phyloP scores from a whole-genome alignment of 2,888 invertebrate genomes.

The Malacosoma neustria region DNA sequence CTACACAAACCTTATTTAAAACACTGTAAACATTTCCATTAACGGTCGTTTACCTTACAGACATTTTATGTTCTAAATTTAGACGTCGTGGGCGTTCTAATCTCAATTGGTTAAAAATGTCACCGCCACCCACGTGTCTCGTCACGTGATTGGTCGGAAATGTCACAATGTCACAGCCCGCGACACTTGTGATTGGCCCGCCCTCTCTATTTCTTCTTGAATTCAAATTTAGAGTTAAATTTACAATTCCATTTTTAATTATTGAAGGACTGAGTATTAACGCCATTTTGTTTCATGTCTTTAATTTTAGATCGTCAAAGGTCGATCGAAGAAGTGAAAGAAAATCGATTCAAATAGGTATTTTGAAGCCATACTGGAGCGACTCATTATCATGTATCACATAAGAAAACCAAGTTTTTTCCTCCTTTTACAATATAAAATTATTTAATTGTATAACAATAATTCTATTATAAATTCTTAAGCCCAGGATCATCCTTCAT shows the following conservation, averaged over 20 bases:
- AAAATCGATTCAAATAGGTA: too few species aligned
- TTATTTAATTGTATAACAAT: too few species aligned
- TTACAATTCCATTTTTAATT: conserved; percentile 11
- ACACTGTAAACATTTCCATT: not conserved
- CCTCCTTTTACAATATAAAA: too few species aligned
- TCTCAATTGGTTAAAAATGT: conserved; percentile 53
- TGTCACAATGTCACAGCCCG: conserved; percentile 65
- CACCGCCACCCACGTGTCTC: conserved; percentile 41
- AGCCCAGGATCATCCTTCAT: too few species aligned
- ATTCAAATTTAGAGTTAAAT: conserved; percentile 16
- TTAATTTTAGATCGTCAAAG: too few species aligned
- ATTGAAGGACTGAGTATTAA: conserved; percentile 2
- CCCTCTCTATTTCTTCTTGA: conserved; percentile 23
- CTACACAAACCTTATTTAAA: too few species aligned
- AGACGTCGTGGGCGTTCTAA: conserved; percentile 36
- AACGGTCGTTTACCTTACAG: not conserved
- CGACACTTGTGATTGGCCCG: conserved; percentile 61
- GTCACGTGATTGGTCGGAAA: conserved; percentile 48
- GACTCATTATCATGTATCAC: too few species aligned
- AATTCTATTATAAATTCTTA: too few species aligned
- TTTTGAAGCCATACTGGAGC: too few species aligned
- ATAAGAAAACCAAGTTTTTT: too few species aligned
- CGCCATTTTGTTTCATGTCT: too few species aligned
- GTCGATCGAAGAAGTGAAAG: too few species aligned
- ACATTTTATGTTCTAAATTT: conserved; percentile 2